These are phyloP conservation scores for Pomatostomus ruficeps DNA, from an alignment of 2,113 vertebrate genomes.

Conservation along the genomic window DNA sequence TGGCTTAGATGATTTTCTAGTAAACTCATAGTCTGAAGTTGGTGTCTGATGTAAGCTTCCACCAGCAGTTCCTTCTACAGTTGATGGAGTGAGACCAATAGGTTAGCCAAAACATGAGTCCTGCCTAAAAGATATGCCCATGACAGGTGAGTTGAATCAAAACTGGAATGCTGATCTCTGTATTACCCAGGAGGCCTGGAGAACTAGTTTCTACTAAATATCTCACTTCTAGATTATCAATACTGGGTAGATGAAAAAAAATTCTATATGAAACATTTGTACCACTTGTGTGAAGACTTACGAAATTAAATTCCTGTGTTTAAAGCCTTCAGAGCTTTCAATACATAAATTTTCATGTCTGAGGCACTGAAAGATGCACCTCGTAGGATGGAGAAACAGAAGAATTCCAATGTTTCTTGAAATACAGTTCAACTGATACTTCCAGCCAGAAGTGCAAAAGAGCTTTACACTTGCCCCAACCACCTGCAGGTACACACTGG, in stretches of 20 bases:
- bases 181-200: background rate
- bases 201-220: background rate
- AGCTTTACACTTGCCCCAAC: background rate
- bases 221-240: background rate
- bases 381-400: background rate
- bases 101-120: background rate
- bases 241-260: background rate
- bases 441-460: background rate
- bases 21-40: background rate
- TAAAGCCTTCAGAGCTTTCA: background rate
- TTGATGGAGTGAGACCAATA: background rate
- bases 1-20: background rate
- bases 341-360: background rate
- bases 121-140: background rate
- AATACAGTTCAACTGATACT: background rate
- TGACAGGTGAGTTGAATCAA: background rate
- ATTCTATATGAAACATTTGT: background rate
- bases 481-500: background rate
- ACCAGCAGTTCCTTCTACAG: background rate
- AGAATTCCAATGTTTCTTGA: background rate
- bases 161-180: background rate
- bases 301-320: background rate
- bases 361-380: background rate
- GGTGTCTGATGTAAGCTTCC: background rate
- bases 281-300: background rate